These are phyloP conservation scores for Lasioglossum pauxillum DNA, from an alignment of 2,888 invertebrate genomes.

Conservation along the genomic window DNA sequence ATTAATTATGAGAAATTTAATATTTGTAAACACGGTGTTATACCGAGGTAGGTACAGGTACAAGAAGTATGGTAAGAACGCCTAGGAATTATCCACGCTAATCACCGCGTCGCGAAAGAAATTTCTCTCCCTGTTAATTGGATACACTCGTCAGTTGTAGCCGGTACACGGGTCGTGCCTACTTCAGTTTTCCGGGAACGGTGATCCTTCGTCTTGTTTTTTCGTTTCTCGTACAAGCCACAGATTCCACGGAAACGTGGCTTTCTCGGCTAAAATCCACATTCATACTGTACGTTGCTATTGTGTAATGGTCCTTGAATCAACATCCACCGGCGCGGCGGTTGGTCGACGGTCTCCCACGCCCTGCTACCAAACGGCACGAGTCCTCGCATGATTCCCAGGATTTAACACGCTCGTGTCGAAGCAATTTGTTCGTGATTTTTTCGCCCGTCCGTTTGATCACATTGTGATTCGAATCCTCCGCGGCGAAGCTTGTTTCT, in stretches of 20 bases:
- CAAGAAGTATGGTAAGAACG: slow-evolving; percentile 7
- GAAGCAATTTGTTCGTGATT: slow-evolving; percentile 37
- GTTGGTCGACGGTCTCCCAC: slow-evolving; percentile 72
- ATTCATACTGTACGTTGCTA: slow-evolving; percentile 57
- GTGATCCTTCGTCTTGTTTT: slow-evolving; percentile 15
- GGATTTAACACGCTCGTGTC: slow-evolving; percentile 57
- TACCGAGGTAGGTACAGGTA: not conserved
- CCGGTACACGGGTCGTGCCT: slow-evolving; percentile 1
- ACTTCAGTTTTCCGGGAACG: slow-evolving; percentile 44
- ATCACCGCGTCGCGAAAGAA: slow-evolving; percentile 10
- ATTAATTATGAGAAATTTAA: not conserved
- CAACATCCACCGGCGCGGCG: slow-evolving; percentile 67
- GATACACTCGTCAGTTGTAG: not conserved
- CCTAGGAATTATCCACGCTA: slow-evolving; percentile 2
- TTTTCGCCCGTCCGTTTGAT: slow-evolving; percentile 1
- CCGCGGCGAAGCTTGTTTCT: not conserved
- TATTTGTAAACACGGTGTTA: not conserved
- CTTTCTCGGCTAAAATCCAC: slow-evolving; percentile 65
- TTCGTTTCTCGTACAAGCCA: slow-evolving; percentile 6
- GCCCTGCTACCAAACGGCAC: slow-evolving; percentile 69
- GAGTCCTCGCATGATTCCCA: slow-evolving; percentile 68
- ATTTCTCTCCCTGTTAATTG: slow-evolving; percentile 14
- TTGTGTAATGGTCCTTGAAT: slow-evolving; percentile 74
- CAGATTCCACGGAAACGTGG: slow-evolving; percentile 67
- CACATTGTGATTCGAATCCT: not conserved